A percentile compares a stretch with the other conserved stretches of the same genome.
Conservation (phyloP, 2,888 invertebrate species). For the Agapetus fuscipes region DNA sequence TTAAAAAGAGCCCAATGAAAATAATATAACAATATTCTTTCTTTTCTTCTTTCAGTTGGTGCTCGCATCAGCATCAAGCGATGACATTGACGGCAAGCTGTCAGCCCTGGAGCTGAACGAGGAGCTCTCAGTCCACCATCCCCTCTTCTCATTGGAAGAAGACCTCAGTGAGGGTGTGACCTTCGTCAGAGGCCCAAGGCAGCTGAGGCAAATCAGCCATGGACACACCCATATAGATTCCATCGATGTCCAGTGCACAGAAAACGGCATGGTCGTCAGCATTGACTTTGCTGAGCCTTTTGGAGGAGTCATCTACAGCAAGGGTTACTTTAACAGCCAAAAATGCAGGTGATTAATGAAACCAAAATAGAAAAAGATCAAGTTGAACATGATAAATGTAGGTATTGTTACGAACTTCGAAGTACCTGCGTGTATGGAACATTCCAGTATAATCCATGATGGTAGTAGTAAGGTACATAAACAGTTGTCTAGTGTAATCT, state of each 20-base stretch:
- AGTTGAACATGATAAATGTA: too few relatives aligned
- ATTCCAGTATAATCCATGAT: too few relatives aligned
- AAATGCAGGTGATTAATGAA: conserved; percentile 51
- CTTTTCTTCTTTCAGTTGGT: conserved; percentile 34
- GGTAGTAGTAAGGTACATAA: too few relatives aligned
- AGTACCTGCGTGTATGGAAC: too few relatives aligned
- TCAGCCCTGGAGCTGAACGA: conserved; percentile 41
- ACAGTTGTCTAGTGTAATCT: too few relatives aligned
- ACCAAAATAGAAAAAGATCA: neutral
- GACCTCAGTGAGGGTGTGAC: conserved; percentile 36
- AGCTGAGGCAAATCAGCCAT: conserved; percentile 14
- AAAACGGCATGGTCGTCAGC: conserved; percentile 48
- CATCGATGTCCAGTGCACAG: conserved; percentile 53
- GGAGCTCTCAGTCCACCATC: conserved; percentile 27
- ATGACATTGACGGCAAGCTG: conserved; percentile 31
- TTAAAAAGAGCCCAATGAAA: too few relatives aligned
- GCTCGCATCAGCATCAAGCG: conserved; percentile 44
- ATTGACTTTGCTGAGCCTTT: conserved; percentile 55
- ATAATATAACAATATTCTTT: neutral
- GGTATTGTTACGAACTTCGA: too few relatives aligned
- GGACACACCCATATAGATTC: conserved; percentile 43
- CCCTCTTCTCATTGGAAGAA: conserved; percentile 33
- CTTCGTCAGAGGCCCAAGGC: conserved; percentile 37
- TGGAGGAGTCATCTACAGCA: conserved; percentile 61
- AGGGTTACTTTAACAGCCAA: conserved; percentile 55